A percentile compares a stretch with the other conserved stretches of the same genome.
Conservation (phyloP, 2,888 invertebrate genomes). For the Agrotis puta region DNA sequence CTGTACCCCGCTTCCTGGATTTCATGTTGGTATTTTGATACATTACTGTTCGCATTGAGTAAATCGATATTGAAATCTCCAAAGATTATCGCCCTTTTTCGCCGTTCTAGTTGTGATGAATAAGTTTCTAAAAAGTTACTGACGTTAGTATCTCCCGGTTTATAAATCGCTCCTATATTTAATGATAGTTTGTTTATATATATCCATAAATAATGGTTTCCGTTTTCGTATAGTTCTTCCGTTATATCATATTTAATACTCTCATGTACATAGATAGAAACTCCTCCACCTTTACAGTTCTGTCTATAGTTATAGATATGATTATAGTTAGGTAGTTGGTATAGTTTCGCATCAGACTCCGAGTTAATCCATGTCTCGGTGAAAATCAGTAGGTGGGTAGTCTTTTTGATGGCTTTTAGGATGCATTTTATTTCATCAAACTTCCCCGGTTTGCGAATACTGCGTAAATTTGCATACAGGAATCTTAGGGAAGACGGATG, state of each 20-base stretch:
- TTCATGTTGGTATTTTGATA: not conserved
- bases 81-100: not conserved
- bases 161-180: conserved; percentile 1
- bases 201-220: conserved; percentile 28
- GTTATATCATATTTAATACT: conserved; percentile 26
- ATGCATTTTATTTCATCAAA: conserved; percentile 28
- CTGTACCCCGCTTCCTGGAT: not conserved
- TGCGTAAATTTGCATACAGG: conserved; percentile 16
- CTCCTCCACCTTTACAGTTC: conserved; percentile 15
- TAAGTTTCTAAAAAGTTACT: not conserved
- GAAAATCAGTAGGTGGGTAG: conserved; percentile 12
- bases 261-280: conserved; percentile 29
- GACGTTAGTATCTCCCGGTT: not conserved
- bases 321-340: not conserved
- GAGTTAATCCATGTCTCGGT: conserved; percentile 28
- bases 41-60: not conserved
- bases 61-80: too few species aligned
- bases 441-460: conserved; percentile 18
- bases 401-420: conserved; percentile 11
- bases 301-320: conserved; percentile 25
- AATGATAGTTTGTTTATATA: conserved; percentile 4
- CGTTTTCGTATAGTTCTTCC: conserved; percentile 12
- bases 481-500: conserved; percentile 15
- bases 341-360: conserved; percentile 15
- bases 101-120: not conserved